Evolutionary conservation across 2,113 vertebrate genomes (phyloP), one percentile per base, ranked within the genome.

Genomic region (Clarias batrachus): DNA sequence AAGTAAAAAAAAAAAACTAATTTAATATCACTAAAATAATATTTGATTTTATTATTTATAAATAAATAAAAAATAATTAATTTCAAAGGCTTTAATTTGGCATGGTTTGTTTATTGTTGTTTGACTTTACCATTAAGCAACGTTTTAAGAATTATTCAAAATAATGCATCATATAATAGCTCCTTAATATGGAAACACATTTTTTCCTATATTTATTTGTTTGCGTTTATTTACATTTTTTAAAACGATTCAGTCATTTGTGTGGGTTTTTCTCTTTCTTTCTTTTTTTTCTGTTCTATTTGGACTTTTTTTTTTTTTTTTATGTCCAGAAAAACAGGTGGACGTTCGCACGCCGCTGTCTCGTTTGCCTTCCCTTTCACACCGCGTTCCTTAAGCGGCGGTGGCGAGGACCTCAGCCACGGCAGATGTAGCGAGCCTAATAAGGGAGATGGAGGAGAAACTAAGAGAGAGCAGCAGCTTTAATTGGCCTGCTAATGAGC

Each of bases 401-500:
- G 91, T 91, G 91, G 89, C 82, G 83, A 68, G 37, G 79, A 57
- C 81, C 79, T 92, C 90, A 90, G 92, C 90, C 91, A 89, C 85
- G 78, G 92, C 87, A 89, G 92, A 94, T 91, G 92, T 89, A 94
- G 93, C 92, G 93, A 92, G 92, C 92, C 91, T 93, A 95, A 95
- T 93, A 93, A 93, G 91, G 84, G 92, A 93, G 94, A 95, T 92
- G 92, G 93, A 94, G 91, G 92, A 93, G 94, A 93, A 93, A 93
- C 93, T 93, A 94, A 93, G 94, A 94, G 93, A 94, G 94, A 94
- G 93, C 91, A 93, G 94, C 94, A 94, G 93, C 93, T 95, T 95
- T 95, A 95, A 95, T 95, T 95, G 95, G 94, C 90, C 93, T 89
- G 91, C 94, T 95, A 95, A 95, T 95, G 93, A 95, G 94, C 91